These are phyloP conservation scores for Xylocampa areola DNA, from an alignment of 2,888 invertebrate species.

Conservation along the genomic window DNA sequence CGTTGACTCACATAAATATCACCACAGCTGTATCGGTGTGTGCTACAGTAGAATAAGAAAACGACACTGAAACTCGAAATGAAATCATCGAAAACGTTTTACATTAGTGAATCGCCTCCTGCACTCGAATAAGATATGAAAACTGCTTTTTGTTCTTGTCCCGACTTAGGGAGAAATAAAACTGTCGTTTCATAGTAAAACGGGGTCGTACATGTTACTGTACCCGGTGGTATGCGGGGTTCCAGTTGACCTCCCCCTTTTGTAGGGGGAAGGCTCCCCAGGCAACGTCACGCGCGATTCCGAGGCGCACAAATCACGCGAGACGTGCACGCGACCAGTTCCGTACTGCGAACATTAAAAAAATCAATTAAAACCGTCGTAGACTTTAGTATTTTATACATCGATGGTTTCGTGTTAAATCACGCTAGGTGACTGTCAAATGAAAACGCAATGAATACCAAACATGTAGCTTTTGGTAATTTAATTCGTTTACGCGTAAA, in stretches of 20 bases:
- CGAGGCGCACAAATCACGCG: constrained; percentile 86
- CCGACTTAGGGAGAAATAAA: constrained; percentile 79
- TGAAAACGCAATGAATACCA: constrained; percentile 56
- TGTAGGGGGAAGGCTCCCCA: constrained; percentile 75
- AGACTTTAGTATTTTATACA: constrained; percentile 43
- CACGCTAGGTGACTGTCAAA: fast-evolving
- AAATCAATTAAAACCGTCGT: constrained; percentile 59
- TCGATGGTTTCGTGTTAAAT: constrained; percentile 29
- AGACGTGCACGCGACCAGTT: constrained; percentile 79
- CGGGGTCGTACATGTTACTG: constrained; percentile 85
- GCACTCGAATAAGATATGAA: constrained; percentile 61
- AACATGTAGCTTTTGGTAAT: neutral
- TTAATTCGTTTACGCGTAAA: constrained; percentile 31
- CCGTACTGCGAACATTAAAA: constrained; percentile 63
- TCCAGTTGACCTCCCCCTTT: constrained; percentile 72
- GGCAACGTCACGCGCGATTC: constrained; percentile 85
- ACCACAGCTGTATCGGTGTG: no score
- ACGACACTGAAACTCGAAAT: no score
- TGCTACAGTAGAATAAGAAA: no score
- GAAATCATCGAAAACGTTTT: constrained; percentile 9
- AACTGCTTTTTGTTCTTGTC: constrained; percentile 74
- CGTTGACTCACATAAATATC: no score
- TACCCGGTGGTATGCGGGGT: constrained; percentile 83
- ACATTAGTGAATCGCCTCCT: constrained; percentile 27
- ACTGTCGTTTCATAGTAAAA: constrained; percentile 84